A percentile compares a stretch with the other conserved stretches of the same genome.
phyloP scores from a whole-genome alignment of 2,113 vertebrate species.

The Catagonus wagneri region DNA sequence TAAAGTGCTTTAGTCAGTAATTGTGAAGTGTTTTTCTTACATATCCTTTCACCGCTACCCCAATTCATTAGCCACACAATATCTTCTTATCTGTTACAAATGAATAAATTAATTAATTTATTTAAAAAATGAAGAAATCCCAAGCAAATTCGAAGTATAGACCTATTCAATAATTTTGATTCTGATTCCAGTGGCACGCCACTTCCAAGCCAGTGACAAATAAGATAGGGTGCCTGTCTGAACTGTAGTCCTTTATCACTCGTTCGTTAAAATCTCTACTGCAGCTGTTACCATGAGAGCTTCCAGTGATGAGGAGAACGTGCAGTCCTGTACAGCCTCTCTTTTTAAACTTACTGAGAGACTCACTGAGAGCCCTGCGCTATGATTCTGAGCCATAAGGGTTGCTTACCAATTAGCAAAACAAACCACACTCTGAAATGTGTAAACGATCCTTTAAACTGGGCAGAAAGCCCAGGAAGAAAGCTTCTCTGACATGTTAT shows the following conservation, averaged over 20 bases:
- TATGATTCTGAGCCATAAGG: not conserved
- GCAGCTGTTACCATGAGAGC: not conserved
- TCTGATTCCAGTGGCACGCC: not conserved
- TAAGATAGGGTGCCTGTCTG: not conserved
- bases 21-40: not conserved
- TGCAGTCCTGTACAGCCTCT: not conserved
- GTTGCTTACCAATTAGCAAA: conserved; percentile 70
- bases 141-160: not conserved
- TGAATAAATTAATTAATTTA: not conserved
- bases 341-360: not conserved
- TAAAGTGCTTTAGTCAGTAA: not conserved
- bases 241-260: conserved; percentile 45
- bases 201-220: not conserved
- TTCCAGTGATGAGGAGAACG: not conserved
- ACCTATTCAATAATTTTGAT: not conserved
- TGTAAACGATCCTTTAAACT: conserved; percentile 69
- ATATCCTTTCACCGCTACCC: not conserved
- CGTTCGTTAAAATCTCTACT: conserved; percentile 20
- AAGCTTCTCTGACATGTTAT: conserved; percentile 76
- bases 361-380: not conserved
- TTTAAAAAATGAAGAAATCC: conserved; percentile 8
- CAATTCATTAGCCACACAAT: not conserved
- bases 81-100: not conserved
- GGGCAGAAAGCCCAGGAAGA: conserved; percentile 74
- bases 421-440: conserved; percentile 47